Conservation (phyloP, 2,113 vertebrate genomes). For the Malurus melanocephalus region DNA sequence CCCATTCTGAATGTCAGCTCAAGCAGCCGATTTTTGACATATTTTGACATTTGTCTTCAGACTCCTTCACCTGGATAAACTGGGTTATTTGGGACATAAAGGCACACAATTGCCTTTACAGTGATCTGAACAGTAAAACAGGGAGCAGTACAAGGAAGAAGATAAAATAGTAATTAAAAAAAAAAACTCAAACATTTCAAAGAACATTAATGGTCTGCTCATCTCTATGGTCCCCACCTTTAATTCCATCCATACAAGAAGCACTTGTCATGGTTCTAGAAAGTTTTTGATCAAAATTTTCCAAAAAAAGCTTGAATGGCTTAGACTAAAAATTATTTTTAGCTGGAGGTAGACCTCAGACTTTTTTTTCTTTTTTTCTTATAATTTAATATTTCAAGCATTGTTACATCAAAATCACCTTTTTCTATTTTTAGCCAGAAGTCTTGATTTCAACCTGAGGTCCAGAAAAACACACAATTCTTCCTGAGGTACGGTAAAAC, state of each 20-base stretch:
- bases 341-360: background rate
- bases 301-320: rapidly evolving
- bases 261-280: background rate
- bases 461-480: background rate
- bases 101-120: background rate
- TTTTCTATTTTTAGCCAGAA: background rate
- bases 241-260: background rate
- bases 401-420: background rate
- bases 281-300: background rate
- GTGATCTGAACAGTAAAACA: background rate
- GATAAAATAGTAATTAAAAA: background rate
- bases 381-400: background rate
- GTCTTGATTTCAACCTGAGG: background rate
- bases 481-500: background rate
- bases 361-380: background rate
- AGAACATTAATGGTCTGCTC: background rate
- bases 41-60: background rate
- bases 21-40: background rate
- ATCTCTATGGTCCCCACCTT: background rate
- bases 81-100: background rate
- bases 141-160: background rate
- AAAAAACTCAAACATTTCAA: background rate
- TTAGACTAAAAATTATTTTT: background rate
- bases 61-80: background rate
- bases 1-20: background rate